Conservation (phyloP, 2,113 vertebrate species). For the Copsychus sechellarum region DNA sequence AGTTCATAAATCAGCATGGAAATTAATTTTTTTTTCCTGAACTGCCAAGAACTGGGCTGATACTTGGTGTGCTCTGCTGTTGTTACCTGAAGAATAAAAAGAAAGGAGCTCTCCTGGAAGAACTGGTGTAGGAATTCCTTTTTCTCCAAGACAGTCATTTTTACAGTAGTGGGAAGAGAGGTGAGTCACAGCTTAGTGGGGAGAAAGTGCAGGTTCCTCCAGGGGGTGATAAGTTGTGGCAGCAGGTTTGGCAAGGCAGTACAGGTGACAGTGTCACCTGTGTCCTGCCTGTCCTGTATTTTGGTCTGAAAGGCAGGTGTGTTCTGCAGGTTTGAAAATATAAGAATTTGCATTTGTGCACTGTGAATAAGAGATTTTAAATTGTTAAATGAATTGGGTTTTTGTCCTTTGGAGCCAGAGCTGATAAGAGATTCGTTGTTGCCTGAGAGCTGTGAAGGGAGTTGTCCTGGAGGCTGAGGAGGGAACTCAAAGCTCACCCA, state of each 20-base stretch:
- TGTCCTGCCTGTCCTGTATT: neutral
- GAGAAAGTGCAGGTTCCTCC: neutral
- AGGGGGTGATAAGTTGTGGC: neutral
- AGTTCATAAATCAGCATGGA: neutral
- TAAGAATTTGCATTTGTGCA: neutral
- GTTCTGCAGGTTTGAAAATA: neutral
- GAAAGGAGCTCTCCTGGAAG: neutral
- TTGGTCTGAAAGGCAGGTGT: neutral
- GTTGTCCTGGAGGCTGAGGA: neutral
- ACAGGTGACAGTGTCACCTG: neutral
- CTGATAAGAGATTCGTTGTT: neutral
- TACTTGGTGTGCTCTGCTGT: neutral
- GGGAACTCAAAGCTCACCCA: neutral
- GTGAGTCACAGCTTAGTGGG: neutral
- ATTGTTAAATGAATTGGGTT: neutral
- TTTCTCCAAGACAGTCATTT: neutral
- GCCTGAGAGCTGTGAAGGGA: neutral
- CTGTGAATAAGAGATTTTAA: neutral
- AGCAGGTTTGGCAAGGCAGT: neutral
- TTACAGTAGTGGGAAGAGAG: neutral
- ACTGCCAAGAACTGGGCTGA: neutral
- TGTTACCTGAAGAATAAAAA: neutral
- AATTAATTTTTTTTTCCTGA: neutral
- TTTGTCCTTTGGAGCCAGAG: neutral
- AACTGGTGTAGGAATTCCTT: neutral